Evolutionary conservation across 2,888 invertebrate genomes (phyloP).

Genomic region (Harpagoxenus sublaevis): DNA sequence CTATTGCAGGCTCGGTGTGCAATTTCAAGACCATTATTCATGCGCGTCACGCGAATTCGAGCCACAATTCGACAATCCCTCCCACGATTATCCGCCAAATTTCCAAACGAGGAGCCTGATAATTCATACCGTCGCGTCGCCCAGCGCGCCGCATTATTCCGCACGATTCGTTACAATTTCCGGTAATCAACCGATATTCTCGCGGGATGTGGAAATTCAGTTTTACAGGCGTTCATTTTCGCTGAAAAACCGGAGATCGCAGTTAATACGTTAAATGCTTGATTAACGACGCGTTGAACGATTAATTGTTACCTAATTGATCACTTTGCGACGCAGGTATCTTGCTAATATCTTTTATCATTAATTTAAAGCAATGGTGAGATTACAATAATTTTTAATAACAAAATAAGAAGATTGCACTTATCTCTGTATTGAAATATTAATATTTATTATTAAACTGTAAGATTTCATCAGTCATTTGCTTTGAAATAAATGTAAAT

Average conservation of each 20-base stretch:
- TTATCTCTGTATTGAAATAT: not conserved
- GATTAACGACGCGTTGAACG: not conserved
- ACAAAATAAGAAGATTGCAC: not conserved
- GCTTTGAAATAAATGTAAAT: not conserved
- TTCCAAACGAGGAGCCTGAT: constrained; percentile 66
- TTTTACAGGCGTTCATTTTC: constrained; percentile 26
- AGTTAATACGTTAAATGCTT: not conserved
- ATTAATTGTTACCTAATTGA: constrained; percentile 12
- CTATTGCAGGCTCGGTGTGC: constrained; percentile 20
- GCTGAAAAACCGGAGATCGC: not conserved
- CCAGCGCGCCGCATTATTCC: constrained; percentile 54
- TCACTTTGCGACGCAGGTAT: no score
- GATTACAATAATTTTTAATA: not conserved
- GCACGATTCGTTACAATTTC: constrained; percentile 35
- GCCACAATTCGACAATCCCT: constrained; percentile 42
- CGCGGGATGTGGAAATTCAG: constrained; percentile 18
- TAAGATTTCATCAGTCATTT: not conserved
- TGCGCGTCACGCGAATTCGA: constrained; percentile 38
- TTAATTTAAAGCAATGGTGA: not conserved
- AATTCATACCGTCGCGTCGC: constrained; percentile 60
- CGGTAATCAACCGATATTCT: constrained; percentile 18
- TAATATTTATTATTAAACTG: not conserved
- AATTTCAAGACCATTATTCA: constrained; percentile 62
- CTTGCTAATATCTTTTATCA: not conserved
- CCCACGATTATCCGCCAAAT: constrained; percentile 66